Evolutionary conservation across 2,888 invertebrate genomes (phyloP).

Genomic region (Busseola fusca): DNA sequence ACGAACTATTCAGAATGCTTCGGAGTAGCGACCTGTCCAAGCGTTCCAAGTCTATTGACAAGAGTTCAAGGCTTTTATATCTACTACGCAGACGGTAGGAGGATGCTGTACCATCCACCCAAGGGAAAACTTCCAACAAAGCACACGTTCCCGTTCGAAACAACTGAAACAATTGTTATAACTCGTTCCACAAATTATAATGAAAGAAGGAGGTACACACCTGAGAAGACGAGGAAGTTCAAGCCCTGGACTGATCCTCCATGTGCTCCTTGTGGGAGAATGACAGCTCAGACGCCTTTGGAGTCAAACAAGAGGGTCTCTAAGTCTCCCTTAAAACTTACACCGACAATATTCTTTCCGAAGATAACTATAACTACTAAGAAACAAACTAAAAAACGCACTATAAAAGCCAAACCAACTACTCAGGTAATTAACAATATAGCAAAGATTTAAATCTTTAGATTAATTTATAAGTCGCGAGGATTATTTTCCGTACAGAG

Average conservation of each 20-base stretch:
- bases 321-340: not conserved
- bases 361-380: not conserved
- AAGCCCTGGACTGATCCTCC: conserved; percentile 22
- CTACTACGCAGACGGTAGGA: conserved; percentile 37
- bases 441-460: not conserved
- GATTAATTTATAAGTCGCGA: not conserved
- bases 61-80: conserved; percentile 41
- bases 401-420: not conserved
- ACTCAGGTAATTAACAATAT: conserved; percentile 22
- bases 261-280: conserved; percentile 18
- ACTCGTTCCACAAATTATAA: conserved; percentile 4
- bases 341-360: not conserved
- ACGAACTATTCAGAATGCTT: conserved; percentile 46
- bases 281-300: fast-evolving
- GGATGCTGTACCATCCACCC: conserved; percentile 8
- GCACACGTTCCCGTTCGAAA: not conserved
- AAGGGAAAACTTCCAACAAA: not conserved
- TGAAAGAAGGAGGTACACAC: conserved; percentile 64
- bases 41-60: conserved; percentile 18
- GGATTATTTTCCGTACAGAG: not conserved
- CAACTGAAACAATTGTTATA: not conserved
- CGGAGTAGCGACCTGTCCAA: conserved; percentile 11
- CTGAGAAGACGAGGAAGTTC: conserved; percentile 21
- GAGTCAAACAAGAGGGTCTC: not conserved
- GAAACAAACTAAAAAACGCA: not conserved